A percentile compares a stretch with the other conserved stretches of the same genome.
Conservation (phyloP, 2,888 invertebrate genomes). For the Tinea pellionella region DNA sequence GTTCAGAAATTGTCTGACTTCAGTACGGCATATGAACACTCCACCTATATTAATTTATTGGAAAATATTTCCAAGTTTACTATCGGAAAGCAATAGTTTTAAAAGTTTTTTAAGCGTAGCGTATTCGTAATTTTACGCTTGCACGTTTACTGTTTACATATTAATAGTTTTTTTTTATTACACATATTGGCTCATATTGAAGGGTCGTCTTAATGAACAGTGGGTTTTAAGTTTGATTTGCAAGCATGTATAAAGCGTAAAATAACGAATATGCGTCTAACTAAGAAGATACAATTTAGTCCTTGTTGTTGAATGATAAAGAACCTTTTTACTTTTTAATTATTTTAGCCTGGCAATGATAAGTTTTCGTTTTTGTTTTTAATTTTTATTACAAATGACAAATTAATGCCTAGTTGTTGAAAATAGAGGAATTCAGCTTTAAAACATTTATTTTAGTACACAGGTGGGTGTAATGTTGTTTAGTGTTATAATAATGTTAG, state of each 20-base stretch:
- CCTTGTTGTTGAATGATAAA: neutral
- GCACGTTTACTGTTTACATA: neutral
- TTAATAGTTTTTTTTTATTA: no score
- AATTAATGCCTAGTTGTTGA: neutral
- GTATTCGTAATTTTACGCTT: slow-evolving; percentile 11
- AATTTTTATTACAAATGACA: neutral
- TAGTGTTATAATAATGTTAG: slow-evolving; percentile 5
- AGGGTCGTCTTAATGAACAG: no score
- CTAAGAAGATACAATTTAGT: neutral
- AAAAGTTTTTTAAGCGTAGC: no score
- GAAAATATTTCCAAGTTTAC: slow-evolving; percentile 90
- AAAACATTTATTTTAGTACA: neutral
- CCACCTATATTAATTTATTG: slow-evolving; percentile 88
- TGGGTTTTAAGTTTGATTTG: no score
- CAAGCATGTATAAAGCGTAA: no score
- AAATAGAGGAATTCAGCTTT: neutral
- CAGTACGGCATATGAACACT: slow-evolving; percentile 93
- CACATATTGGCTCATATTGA: no score
- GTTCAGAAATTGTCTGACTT: slow-evolving; percentile 88
- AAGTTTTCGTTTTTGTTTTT: neutral
- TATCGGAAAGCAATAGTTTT: slow-evolving; percentile 57
- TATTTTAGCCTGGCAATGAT: neutral
- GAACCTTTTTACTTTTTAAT: neutral
- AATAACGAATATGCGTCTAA: no score
- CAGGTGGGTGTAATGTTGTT: neutral